A percentile compares a stretch with the other conserved stretches of the same genome.
Conservation (phyloP, 1,140 invertebrate genomes). For the Maconellicoccus hirsutus region DNA sequence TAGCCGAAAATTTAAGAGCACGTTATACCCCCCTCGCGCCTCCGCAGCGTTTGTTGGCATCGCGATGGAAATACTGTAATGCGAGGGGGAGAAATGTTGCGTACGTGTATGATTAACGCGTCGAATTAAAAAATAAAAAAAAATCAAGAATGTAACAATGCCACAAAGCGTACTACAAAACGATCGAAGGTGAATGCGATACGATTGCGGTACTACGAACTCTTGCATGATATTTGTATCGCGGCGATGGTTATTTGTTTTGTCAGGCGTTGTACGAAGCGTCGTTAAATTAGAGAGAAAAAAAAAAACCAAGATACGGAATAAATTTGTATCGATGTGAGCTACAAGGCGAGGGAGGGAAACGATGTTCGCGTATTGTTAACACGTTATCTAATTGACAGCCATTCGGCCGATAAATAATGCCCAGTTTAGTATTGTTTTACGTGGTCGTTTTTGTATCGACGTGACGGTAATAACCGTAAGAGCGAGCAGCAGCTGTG, state of each 20-base stretch:
- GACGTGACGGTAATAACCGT: too few relatives aligned
- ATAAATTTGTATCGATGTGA: not conserved
- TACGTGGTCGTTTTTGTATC: too few relatives aligned
- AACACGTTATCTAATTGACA: constrained; percentile 9
- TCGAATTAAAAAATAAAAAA: not conserved
- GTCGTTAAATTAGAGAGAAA: not conserved
- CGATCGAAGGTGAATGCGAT: too few relatives aligned
- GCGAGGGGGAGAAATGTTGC: too few relatives aligned
- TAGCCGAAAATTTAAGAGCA: not conserved
- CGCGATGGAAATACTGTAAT: too few relatives aligned
- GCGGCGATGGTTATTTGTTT: not conserved
- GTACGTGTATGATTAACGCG: not conserved
- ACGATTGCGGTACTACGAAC: too few relatives aligned
- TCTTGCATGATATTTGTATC: not conserved
- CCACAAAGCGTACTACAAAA: not conserved
- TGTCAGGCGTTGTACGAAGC: not conserved
- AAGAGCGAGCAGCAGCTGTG: too few relatives aligned
- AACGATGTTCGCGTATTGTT: not conserved
- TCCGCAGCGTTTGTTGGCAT: too few relatives aligned
- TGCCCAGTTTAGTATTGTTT: too few relatives aligned
- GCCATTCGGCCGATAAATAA: not conserved
- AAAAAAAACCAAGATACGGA: not conserved
- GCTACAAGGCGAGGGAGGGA: too few relatives aligned
- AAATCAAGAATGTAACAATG: constrained; percentile 4
- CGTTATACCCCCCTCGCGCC: too few relatives aligned